Evolutionary conservation across 2,888 invertebrate genomes (phyloP).

Genomic region (Hydraecia micacea): DNA sequence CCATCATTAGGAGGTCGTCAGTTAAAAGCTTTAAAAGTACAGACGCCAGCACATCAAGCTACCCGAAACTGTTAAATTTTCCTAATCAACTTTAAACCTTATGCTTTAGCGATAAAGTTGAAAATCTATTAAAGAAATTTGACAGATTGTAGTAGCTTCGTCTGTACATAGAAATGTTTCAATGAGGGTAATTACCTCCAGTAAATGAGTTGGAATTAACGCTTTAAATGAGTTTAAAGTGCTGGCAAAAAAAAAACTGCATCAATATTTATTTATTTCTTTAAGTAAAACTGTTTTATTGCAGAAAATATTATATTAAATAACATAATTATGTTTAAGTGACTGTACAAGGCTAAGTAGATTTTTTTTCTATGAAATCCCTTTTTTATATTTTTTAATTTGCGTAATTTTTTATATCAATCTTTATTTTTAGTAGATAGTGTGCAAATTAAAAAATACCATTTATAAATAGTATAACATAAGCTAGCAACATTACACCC

Average conservation of each 20-base stretch:
- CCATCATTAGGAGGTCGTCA: constrained; percentile 18
- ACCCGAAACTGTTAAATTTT: no score
- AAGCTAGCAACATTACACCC: neutral
- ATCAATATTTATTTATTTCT: neutral
- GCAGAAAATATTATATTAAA: neutral
- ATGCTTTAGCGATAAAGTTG: no score
- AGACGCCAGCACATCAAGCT: no score
- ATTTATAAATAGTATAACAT: neutral
- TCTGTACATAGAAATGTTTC: constrained; percentile 15
- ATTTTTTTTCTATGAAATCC: neutral
- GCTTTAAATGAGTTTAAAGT: constrained; percentile 13
- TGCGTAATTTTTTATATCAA: neutral
- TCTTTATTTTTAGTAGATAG: neutral
- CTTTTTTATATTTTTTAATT: neutral
- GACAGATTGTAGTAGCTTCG: no score
- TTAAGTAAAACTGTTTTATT: neutral
- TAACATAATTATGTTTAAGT: neutral
- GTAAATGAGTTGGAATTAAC: constrained; percentile 10
- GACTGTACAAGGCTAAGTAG: neutral
- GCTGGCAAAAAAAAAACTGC: neutral
- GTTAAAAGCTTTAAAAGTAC: constrained; percentile 37
- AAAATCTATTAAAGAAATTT: no score
- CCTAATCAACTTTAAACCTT: no score
- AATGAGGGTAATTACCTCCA: constrained; percentile 29
- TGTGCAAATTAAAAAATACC: no score